Evolutionary conservation across 1,140 invertebrate species (phyloP), one percentile per base, ranked within the genome.

Genomic region (Triops cancriformis): DNA sequence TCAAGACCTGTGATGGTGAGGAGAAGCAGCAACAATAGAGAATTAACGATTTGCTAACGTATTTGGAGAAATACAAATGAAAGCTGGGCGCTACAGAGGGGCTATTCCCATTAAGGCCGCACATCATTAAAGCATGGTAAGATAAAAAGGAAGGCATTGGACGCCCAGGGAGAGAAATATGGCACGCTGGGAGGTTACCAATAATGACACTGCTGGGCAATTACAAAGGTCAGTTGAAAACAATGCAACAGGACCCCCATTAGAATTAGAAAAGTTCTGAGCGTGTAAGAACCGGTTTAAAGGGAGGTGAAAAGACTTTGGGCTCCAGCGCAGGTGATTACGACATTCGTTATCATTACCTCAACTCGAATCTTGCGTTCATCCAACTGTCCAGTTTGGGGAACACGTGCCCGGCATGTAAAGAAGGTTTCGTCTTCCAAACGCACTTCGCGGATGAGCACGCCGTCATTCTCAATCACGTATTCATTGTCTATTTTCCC

Each of bases 381-480:
- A 72, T 89, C 84, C 5, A 94, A 85, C 82, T 93, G 90, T 42
- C 94, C 95, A 23, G 93, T 94, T 14, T 88, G 86, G 12, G 89
- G 86, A 0, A 96, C 94, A 14, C 91, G 89, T 1, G 94, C 94
- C 27, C 92, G 88, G 82, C 94, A 95, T 2, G 89, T 92, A 83
- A 95, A 97, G 18, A 90, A 86, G 0, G 93, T 94, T 83, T 96
- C 93, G 83, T 96, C 94, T 23, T 88, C 87, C 83, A 93, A 90
- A 73, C 89, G 87, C 0, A 95, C 91, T 81, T 92, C 90, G 79
- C 89, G 90, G 77, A 96, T 93, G 26, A 90, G 84, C 12, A 97
- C 85, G 0, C 93, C 93, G 80, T 94, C 90, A 0, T 88, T 86
- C 78, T 92, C 89, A 75, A 92, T 88, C 11, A 93, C 87, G 80